Conservation (phyloP, 2,888 invertebrate genomes). For the Toxonevra muliebris region DNA sequence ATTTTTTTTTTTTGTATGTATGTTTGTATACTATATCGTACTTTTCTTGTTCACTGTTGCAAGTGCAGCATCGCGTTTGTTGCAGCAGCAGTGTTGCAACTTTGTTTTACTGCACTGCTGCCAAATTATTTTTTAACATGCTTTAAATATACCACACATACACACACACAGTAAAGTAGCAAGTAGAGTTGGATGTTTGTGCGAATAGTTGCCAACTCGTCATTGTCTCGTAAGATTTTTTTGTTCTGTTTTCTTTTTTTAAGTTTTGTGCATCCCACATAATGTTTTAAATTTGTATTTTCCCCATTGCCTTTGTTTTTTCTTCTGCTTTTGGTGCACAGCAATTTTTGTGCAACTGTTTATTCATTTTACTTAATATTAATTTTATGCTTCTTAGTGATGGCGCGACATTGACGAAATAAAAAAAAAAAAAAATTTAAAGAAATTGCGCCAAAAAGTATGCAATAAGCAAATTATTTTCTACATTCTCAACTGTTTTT, state of each 20-base stretch:
- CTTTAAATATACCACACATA: background rate
- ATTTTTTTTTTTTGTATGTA: conserved; percentile 8
- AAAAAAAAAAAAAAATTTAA: background rate
- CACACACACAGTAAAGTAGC: background rate
- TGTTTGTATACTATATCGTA: conserved; percentile 29
- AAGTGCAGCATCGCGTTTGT: background rate
- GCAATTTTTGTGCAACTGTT: conserved; percentile 36
- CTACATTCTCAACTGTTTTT: background rate
- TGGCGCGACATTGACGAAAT: background rate
- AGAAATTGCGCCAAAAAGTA: background rate
- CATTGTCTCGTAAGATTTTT: background rate
- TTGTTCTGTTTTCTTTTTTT: background rate
- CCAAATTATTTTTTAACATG: too few species aligned
- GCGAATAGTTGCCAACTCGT: too few species aligned
- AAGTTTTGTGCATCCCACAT: background rate
- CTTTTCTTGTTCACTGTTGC: background rate
- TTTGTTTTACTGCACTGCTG: background rate
- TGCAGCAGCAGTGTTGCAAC: conserved; percentile 31
- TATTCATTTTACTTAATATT: conserved; percentile 56
- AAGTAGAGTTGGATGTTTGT: too few species aligned
- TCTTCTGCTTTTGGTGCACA: too few species aligned
- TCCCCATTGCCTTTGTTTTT: conserved; percentile 24
- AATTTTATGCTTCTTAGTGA: conserved; percentile 38
- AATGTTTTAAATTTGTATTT: background rate
- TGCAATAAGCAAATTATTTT: conserved; percentile 1